Evolutionary conservation across 2,113 vertebrate genomes (phyloP).

Genomic region (Chloebia gouldiae): DNA sequence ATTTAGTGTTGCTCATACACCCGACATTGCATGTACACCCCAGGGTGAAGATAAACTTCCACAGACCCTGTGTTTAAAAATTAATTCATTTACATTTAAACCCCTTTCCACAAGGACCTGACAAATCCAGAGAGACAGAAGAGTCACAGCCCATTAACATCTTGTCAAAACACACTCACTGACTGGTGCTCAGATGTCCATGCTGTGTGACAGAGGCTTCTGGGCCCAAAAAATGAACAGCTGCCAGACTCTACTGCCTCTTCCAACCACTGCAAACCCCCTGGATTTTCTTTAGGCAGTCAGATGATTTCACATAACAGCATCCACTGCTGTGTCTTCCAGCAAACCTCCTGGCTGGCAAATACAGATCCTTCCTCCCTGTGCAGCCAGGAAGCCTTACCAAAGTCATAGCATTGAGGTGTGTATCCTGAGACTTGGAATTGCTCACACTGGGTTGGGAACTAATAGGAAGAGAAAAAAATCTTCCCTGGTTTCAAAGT

Average conservation of each 20-base stretch:
- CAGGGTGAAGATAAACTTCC: neutral
- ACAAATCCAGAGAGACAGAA: neutral
- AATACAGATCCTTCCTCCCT: neutral
- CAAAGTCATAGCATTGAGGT: neutral
- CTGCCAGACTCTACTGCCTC: neutral
- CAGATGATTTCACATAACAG: neutral
- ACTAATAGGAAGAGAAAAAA: neutral
- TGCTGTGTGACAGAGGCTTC: neutral
- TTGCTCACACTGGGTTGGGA: neutral
- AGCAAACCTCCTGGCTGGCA: neutral
- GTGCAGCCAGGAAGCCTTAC: neutral
- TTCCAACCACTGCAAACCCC: neutral
- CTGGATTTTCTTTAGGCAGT: neutral
- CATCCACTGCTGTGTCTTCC: neutral
- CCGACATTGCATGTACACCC: too few relatives aligned
- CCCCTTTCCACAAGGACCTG: neutral
- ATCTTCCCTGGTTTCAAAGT: neutral
- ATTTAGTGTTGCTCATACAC: neutral
- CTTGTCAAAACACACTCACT: neutral
- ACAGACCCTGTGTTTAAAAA: neutral
- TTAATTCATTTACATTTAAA: neutral
- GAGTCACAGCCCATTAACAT: neutral
- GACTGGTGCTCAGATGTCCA: neutral
- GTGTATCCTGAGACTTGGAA: neutral
- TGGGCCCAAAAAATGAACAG: neutral